Conservation (phyloP, 1,140 invertebrate species). For the Nilaparvata lugens region DNA sequence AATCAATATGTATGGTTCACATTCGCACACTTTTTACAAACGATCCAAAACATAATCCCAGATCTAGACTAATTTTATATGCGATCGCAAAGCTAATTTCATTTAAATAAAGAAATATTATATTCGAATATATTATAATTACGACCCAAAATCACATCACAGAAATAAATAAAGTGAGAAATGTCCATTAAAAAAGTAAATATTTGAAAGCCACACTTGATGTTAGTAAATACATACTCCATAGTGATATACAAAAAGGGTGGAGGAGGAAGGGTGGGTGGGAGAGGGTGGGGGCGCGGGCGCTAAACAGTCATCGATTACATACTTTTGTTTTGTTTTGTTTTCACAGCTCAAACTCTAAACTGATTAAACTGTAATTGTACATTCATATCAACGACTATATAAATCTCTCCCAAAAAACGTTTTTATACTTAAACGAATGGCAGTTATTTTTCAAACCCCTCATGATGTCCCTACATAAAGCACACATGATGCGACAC, state of each 20-base stretch:
- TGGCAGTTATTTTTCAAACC: constrained; percentile 16
- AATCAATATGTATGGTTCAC: not conserved
- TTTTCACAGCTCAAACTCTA: not conserved
- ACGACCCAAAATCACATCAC: constrained; percentile 13
- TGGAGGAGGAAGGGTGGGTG: not conserved
- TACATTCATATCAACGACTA: constrained; percentile 2
- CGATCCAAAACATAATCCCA: constrained; percentile 11
- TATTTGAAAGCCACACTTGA: constrained; percentile 17
- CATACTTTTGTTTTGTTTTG: constrained; percentile 1
- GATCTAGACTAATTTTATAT: constrained; percentile 10
- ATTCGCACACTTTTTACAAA: constrained; percentile 16
- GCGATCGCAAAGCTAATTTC: constrained; percentile 13
- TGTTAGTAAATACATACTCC: constrained; percentile 18
- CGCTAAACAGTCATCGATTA: constrained; percentile 2
- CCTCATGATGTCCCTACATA: constrained; percentile 18
- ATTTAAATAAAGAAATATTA: constrained; percentile 5
- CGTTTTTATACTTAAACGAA: constrained; percentile 15
- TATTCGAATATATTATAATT: constrained; percentile 1
- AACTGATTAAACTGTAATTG: not conserved
- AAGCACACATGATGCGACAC: constrained; percentile 12
- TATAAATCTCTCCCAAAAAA: constrained; percentile 16
- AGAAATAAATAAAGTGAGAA: constrained; percentile 17
- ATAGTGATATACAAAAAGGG: constrained; percentile 19
- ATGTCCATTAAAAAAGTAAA: constrained; percentile 20
- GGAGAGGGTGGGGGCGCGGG: not conserved